Conservation (phyloP, 2,113 vertebrate genomes). For the Zosterops borbonicus region DNA sequence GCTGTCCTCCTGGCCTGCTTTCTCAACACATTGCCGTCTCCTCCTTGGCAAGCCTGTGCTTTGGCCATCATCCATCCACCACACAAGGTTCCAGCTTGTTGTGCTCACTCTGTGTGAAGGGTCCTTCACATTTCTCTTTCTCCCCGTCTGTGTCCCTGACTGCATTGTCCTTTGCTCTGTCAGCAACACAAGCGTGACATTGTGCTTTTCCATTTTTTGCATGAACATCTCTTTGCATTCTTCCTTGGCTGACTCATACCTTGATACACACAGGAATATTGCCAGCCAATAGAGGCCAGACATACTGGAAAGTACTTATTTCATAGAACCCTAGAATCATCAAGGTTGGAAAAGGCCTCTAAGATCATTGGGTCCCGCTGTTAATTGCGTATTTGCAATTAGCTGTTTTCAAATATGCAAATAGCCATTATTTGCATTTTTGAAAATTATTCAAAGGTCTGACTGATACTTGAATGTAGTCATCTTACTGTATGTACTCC, state of each 20-base stretch:
- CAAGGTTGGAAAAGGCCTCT: not conserved
- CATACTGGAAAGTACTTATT: not conserved
- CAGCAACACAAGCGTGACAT: not conserved
- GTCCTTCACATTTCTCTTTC: not conserved
- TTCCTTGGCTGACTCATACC: slow-evolving; percentile 35
- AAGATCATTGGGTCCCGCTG: not conserved
- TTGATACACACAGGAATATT: not conserved
- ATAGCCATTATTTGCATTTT: not conserved
- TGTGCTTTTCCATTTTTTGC: slow-evolving; percentile 1
- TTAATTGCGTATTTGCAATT: not conserved
- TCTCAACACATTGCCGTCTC: not conserved
- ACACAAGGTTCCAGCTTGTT: not conserved
- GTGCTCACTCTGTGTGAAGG: not conserved
- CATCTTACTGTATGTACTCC: not conserved
- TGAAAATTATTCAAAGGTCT: not conserved
- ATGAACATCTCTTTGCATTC: not conserved
- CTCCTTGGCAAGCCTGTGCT: not conserved
- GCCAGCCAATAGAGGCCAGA: not conserved
- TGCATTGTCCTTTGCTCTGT: not conserved
- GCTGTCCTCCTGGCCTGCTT: not conserved
- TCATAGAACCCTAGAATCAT: not conserved
- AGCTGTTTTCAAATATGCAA: not conserved
- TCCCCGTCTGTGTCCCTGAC: not conserved
- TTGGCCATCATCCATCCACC: not conserved
- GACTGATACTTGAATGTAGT: not conserved